These are phyloP conservation scores for Helogale parvula DNA, from an alignment of 2,113 vertebrate genomes.

Conservation along the genomic window DNA sequence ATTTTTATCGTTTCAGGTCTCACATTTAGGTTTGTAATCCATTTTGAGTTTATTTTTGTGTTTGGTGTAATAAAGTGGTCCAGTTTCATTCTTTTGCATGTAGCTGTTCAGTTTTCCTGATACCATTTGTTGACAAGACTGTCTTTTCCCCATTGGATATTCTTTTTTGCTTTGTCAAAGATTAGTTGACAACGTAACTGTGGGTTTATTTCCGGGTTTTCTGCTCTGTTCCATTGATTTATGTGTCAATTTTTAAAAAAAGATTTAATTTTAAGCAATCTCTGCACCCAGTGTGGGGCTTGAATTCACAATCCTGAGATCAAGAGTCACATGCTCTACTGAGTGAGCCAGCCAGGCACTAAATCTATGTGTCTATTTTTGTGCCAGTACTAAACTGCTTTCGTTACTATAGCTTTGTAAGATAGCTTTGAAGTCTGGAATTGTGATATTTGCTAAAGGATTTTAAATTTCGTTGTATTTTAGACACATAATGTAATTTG, in stretches of 20 bases:
- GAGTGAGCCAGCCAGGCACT: not conserved
- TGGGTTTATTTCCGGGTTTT: not conserved
- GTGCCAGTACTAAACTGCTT: not conserved
- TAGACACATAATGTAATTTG: not conserved
- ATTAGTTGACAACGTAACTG: not conserved
- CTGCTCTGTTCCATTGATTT: not conserved
- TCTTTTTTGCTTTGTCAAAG: not conserved
- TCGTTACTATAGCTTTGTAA: not conserved
- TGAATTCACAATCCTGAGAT: not conserved
- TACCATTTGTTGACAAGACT: not conserved
- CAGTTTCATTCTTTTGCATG: too few relatives aligned
- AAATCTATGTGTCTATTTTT: not conserved
- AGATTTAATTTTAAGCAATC: not conserved
- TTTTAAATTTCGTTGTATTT: constrained; percentile 1
- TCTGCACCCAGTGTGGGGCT: not conserved
- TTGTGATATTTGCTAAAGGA: not conserved
- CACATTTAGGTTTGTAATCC: not conserved
- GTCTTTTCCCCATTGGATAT: not conserved
- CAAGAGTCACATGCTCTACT: not conserved
- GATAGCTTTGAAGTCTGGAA: not conserved
- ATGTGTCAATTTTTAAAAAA: not conserved
- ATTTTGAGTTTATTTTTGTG: not conserved
- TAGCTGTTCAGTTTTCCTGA: too few relatives aligned
- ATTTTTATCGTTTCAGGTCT: not conserved
- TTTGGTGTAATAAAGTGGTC: too few relatives aligned